A percentile compares a stretch with the other conserved stretches of the same genome.
These are phyloP conservation scores for Drosophila peninsularis DNA, from an alignment of 2,888 invertebrate species.

Conservation along the genomic window DNA sequence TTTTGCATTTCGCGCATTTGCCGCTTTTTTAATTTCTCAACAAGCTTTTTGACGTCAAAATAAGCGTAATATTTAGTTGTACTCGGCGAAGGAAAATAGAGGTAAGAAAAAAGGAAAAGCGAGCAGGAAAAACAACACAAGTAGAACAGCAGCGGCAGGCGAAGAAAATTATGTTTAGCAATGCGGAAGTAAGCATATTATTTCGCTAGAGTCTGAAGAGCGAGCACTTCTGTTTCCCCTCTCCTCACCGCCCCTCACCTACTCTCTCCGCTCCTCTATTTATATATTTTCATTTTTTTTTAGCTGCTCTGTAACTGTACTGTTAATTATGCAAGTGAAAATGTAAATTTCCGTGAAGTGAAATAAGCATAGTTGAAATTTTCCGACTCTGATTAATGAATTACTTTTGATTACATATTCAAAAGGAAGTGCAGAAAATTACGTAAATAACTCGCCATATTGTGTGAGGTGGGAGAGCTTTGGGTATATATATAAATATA, in stretches of 20 bases:
- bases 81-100: constrained; percentile 24
- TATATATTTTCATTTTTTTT: too few species aligned
- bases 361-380: constrained; percentile 52
- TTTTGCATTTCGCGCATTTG: constrained; percentile 55
- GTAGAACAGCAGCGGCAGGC: constrained; percentile 18
- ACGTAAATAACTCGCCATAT: background rate
- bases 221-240: constrained; percentile 3
- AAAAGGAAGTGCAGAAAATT: constrained; percentile 4
- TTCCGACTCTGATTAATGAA: constrained; percentile 27
- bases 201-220: constrained; percentile 39
- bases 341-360: constrained; percentile 59
- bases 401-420: constrained; percentile 25
- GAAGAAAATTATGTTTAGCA: constrained; percentile 60
- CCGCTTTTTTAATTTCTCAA: constrained; percentile 74
- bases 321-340: constrained; percentile 67
- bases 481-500: background rate
- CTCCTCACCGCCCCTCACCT: background rate
- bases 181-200: constrained; percentile 70
- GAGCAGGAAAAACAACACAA: constrained; percentile 9
- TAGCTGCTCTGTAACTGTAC: constrained; percentile 15
- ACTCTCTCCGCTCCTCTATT: background rate
- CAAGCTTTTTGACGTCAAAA: constrained; percentile 76
- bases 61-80: constrained; percentile 75
- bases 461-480: background rate
- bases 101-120: constrained; percentile 17